A percentile compares a stretch with the other conserved stretches of the same genome.
phyloP scores from a whole-genome alignment of 2,797 vertebrate species.

The Cirrhinus molitorella region DNA sequence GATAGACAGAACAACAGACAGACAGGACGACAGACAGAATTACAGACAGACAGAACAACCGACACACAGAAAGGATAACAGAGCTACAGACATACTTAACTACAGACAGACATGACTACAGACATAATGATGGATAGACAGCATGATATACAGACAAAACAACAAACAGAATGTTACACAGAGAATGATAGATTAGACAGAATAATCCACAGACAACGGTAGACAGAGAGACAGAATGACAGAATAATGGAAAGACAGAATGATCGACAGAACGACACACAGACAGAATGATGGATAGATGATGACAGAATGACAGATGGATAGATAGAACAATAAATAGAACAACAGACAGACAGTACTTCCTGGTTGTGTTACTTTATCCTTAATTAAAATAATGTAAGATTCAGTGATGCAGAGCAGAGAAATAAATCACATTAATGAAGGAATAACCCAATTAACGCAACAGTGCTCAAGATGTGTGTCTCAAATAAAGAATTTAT shows the following conservation, averaged over 20 bases:
- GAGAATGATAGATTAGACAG: not conserved
- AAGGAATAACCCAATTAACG: not conserved
- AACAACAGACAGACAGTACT: too few relatives aligned
- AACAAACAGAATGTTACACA: not conserved
- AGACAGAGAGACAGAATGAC: not conserved
- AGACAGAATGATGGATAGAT: too few relatives aligned
- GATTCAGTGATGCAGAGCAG: not conserved
- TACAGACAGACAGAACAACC: too few relatives aligned
- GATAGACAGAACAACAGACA: not conserved
- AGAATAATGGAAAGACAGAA: too few relatives aligned
- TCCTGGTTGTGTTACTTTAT: not conserved
- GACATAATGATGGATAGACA: not conserved
- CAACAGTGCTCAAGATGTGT: not conserved
- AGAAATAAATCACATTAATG: constrained; percentile 7
- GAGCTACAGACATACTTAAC: too few relatives aligned
- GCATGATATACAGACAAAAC: not conserved
- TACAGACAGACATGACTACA: too few relatives aligned
- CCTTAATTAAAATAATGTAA: not conserved
- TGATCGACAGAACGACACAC: too few relatives aligned
- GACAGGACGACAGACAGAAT: too few relatives aligned
- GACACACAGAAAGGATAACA: too few relatives aligned
- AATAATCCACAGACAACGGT: not conserved
- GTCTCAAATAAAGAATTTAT: not conserved
- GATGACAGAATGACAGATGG: too few relatives aligned
- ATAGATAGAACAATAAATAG: too few relatives aligned